Evolutionary conservation across 1,140 invertebrate genomes (phyloP), one percentile per base, ranked within the genome.

Genomic region (Drosophila aff.): DNA sequence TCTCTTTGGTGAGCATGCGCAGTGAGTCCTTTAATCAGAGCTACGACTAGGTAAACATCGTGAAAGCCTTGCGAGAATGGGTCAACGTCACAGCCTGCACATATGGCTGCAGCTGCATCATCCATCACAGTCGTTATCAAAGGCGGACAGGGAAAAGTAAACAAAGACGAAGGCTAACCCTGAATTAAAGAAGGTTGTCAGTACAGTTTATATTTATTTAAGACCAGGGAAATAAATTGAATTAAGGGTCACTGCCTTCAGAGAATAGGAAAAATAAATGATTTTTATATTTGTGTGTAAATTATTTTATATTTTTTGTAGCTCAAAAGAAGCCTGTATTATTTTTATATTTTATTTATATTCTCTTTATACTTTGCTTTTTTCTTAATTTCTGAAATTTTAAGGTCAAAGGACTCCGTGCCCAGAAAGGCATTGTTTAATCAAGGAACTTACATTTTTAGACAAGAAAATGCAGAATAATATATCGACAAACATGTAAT

Each of bases 1-100:
- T 13, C 43, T 8, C 33, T 80, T 18, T 87, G 83, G 83, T 87
- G 83, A 87, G 84, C 84, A 83, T 87, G 83, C 83, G 83, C 83
- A n/a, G 13, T 26, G 38, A 0, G n/a, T 9, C 3, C 36, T 23
- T n/a, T 10, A 28, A 9, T 6, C 36, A n/a, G 46, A 6, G 7
- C 26, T 52, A 71, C 67, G 49, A 71, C 31, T 59, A 55, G 26
- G 62, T 76, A 76, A 76, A 76, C 74, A 76, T 67, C 59, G 73
- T 18, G 53, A 40, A 49, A 23, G n/a, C 55, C 38, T 72, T 15
- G 36, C 67, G 47, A 77, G 47, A 78, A 50, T 78, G 75, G 75
- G 75, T 78, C 75, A 78, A 69, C 75, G 58, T 78, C 50, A 55
- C 65, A 68, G 38, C 47, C 49, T 7, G 28, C 49, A 57, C 71